phyloP scores from a whole-genome alignment of 2,797 vertebrate species.

The Chaenodraco wilsoni region DNA sequence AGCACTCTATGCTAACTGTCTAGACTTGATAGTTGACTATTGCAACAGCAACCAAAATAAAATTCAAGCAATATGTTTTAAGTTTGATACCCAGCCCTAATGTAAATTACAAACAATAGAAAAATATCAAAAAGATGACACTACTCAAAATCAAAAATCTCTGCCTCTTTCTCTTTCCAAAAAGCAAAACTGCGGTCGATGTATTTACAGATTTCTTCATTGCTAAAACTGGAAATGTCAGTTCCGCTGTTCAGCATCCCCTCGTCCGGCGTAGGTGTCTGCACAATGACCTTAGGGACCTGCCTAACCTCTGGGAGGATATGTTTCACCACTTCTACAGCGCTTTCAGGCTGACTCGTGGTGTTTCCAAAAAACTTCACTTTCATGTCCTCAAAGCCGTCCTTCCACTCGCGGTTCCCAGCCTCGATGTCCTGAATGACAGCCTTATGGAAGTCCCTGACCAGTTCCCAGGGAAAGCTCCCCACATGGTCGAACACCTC shows the following conservation, averaged over 20 bases:
- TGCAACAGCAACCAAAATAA: slow-evolving; percentile 16
- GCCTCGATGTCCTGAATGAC: slow-evolving; percentile 92
- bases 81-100: slow-evolving; percentile 30
- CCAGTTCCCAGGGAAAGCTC: slow-evolving; percentile 90
- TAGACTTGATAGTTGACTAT: neutral
- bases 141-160: slow-evolving; percentile 92
- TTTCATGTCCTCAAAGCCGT: slow-evolving; percentile 95
- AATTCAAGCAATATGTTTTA: slow-evolving; percentile 5
- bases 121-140: slow-evolving; percentile 60
- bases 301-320: slow-evolving; percentile 66
- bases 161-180: slow-evolving; percentile 98
- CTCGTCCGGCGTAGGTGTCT: slow-evolving; percentile 79
- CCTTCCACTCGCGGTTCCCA: slow-evolving; percentile 90
- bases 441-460: slow-evolving; percentile 91
- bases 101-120: slow-evolving; percentile 55
- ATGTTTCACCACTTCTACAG: slow-evolving; percentile 54
- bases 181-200: slow-evolving; percentile 97
- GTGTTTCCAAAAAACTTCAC: slow-evolving; percentile 86
- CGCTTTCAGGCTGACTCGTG: slow-evolving; percentile 22
- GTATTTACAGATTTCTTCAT: slow-evolving; percentile 93
- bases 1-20: slow-evolving; percentile 5
- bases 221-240: slow-evolving; percentile 82
- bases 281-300: slow-evolving; percentile 76
- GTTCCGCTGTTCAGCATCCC: slow-evolving; percentile 48
- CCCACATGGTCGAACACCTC: slow-evolving; percentile 96